Evolutionary conservation across 2,888 invertebrate species (phyloP).

Genomic region (Eugnorisma glareosa): DNA sequence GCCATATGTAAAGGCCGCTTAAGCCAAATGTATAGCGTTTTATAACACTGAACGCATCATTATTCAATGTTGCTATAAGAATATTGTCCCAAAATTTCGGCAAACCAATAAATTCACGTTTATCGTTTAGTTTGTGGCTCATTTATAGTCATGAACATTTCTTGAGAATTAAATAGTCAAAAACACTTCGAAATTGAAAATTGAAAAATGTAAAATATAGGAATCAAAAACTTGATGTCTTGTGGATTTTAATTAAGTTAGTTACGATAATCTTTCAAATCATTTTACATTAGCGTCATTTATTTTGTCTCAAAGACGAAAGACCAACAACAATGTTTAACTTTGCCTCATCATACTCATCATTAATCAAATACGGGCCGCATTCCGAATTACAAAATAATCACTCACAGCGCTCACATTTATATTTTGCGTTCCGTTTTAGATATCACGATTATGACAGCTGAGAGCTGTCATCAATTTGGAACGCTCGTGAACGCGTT

Average conservation of each 20-base stretch:
- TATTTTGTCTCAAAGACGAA: neutral
- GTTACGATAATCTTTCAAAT: neutral
- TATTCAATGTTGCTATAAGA: neutral
- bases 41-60: conserved; percentile 9
- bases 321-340: neutral
- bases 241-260: neutral
- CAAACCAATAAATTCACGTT: neutral
- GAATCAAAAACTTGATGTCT: neutral
- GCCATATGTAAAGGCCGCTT: no score
- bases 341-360: neutral
- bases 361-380: no score
- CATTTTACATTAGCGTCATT: neutral
- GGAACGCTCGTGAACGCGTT: no score
- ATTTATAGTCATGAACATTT: neutral
- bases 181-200: neutral
- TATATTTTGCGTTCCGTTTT: no score
- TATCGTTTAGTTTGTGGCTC: neutral
- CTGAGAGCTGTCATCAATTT: no score
- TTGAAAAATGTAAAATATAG: no score
- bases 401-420: no score
- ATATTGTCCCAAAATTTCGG: neutral
- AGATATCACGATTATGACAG: no score
- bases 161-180: no score
- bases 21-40: neutral
- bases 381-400: no score